phyloP scores from a whole-genome alignment of 2,888 invertebrate species.

The Macaria liturata region DNA sequence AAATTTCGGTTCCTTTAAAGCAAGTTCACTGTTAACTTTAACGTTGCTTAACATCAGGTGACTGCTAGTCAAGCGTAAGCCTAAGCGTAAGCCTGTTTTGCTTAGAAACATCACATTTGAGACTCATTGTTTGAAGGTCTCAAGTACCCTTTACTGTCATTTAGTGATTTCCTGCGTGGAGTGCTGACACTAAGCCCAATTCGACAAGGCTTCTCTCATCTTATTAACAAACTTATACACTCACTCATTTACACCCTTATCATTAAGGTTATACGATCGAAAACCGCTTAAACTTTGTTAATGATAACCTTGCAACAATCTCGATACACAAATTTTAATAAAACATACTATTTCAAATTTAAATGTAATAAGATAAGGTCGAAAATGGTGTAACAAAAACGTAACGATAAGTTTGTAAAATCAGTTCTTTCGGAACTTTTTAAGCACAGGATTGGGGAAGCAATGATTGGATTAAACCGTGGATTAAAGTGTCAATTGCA shows the following conservation, averaged over 20 bases:
- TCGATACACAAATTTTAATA: slow-evolving; percentile 8
- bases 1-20: no score
- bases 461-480: slow-evolving; percentile 46
- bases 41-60: no score
- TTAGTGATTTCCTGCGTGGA: slow-evolving; percentile 63
- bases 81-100: no score
- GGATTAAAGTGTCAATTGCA: slow-evolving; percentile 43
- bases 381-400: slow-evolving; percentile 1
- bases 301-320: not conserved
- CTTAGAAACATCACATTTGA: no score
- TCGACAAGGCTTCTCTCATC: slow-evolving; percentile 68
- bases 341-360: not conserved
- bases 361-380: slow-evolving; percentile 7
- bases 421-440: slow-evolving; percentile 58
- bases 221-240: slow-evolving; percentile 44
- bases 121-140: no score
- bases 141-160: slow-evolving; percentile 42
- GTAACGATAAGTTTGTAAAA: slow-evolving; percentile 10
- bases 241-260: slow-evolving; percentile 28
- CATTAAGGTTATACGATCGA: slow-evolving; percentile 36
- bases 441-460: slow-evolving; percentile 45
- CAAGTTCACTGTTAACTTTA: no score
- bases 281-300: slow-evolving; percentile 25
- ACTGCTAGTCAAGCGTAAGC: no score
- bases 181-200: slow-evolving; percentile 80